Evolutionary conservation across 2,797 vertebrate species (phyloP).

Genomic region (Amblyopsis hoosieri): DNA sequence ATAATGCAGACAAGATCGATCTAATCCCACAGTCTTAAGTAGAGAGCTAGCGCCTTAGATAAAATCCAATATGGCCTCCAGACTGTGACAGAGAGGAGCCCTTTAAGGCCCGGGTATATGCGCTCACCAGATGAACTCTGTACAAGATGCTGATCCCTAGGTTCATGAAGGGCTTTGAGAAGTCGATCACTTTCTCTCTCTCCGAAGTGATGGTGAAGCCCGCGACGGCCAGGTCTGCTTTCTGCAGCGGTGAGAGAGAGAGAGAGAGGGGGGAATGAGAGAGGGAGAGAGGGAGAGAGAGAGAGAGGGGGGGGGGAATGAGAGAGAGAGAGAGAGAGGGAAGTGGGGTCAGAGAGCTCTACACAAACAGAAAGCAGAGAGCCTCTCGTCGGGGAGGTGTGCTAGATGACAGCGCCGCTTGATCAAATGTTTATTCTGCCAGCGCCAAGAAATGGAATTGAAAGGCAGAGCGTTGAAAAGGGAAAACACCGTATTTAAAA

Average conservation of each 20-base stretch:
- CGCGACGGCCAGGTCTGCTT: slow-evolving; percentile 92
- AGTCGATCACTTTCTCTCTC: slow-evolving; percentile 90
- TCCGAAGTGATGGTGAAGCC: slow-evolving; percentile 95
- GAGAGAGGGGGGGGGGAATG: neutral
- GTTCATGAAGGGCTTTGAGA: slow-evolving; percentile 96
- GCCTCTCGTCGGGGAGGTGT: slow-evolving; percentile 14
- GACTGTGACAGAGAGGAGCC: slow-evolving; percentile 19
- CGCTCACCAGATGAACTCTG: slow-evolving; percentile 89
- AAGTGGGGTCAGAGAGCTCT: slow-evolving; percentile 30
- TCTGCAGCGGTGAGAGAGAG: slow-evolving; percentile 75
- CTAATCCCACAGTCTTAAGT: slow-evolving; percentile 24
- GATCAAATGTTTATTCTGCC: slow-evolving; percentile 26
- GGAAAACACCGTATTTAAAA: too few relatives aligned
- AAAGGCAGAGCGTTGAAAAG: too few relatives aligned
- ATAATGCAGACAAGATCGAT: slow-evolving; percentile 4
- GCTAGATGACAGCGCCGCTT: slow-evolving; percentile 17
- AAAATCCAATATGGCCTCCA: slow-evolving; percentile 39
- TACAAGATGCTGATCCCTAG: slow-evolving; percentile 96
- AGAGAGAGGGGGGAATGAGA: slow-evolving; percentile 27
- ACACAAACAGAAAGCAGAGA: slow-evolving; percentile 37
- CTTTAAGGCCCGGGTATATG: slow-evolving; percentile 35
- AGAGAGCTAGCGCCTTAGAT: slow-evolving; percentile 36
- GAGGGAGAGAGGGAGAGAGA: slow-evolving; percentile 21
- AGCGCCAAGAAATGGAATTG: slow-evolving; percentile 26
- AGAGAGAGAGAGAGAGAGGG: slow-evolving; percentile 12